Evolutionary conservation across 2,888 invertebrate species (phyloP).

Genomic region (Meteorus cinctellus): DNA sequence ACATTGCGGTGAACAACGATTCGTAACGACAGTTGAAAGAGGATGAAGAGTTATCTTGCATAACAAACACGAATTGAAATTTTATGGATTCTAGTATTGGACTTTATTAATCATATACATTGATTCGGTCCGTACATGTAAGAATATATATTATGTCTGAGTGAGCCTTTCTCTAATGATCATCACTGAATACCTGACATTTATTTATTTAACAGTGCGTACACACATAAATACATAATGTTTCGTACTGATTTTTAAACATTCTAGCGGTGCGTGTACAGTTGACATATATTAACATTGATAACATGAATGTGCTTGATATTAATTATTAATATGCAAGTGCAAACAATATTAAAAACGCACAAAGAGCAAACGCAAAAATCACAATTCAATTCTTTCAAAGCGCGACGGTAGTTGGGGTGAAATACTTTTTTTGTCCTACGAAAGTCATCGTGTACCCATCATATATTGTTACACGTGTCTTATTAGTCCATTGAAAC

Average conservation of each 20-base stretch:
- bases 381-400: too few relatives aligned
- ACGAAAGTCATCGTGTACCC: slow-evolving; percentile 3
- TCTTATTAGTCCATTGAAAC: slow-evolving; percentile 68
- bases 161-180: slow-evolving; percentile 51
- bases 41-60: too few relatives aligned
- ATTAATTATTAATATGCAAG: not conserved
- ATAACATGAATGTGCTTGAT: not conserved
- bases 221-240: not conserved
- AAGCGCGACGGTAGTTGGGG: too few relatives aligned
- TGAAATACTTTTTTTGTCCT: slow-evolving; percentile 3
- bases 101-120: slow-evolving; percentile 12
- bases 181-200: slow-evolving; percentile 48
- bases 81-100: not conserved
- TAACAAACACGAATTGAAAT: not conserved
- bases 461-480: slow-evolving; percentile 52
- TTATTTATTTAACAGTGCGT: slow-evolving; percentile 36
- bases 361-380: too few relatives aligned
- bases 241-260: slow-evolving; percentile 16
- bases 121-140: slow-evolving; percentile 17
- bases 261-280: slow-evolving; percentile 10
- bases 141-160: slow-evolving; percentile 19
- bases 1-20: too few relatives aligned
- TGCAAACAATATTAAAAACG: too few relatives aligned
- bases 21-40: too few relatives aligned
- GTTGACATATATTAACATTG: not conserved